Percentiles rank a stretch among this genome's conserved stretches.
Evolutionary conservation across 2,113 vertebrate genomes (phyloP).

Genomic region (Gobius niger): DNA sequence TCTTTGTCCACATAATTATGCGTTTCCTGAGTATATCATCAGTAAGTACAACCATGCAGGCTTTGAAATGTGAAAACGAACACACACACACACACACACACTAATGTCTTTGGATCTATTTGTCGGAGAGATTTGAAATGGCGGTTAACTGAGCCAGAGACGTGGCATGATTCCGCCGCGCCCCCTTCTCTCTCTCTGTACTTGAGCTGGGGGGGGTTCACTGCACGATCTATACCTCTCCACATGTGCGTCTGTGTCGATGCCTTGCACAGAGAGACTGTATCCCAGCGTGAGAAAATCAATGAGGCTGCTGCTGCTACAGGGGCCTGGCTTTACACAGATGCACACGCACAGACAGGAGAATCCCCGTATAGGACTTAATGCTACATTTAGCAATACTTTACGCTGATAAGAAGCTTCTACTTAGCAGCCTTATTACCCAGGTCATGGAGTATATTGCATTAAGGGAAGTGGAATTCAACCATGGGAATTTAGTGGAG

Average conservation of each 20-base stretch:
- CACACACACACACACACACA: background rate
- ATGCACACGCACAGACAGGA: background rate
- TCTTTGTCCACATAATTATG: background rate
- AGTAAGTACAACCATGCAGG: conserved; percentile 1
- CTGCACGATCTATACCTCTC: conserved; percentile 53
- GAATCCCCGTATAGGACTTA: conserved; percentile 4
- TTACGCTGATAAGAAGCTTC: conserved; percentile 3
- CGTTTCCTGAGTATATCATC: background rate
- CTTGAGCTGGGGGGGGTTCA: conserved; percentile 49
- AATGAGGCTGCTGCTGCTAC: conserved; percentile 70
- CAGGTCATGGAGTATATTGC: background rate
- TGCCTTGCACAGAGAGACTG: conserved; percentile 55
- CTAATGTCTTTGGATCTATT: conserved; percentile 18
- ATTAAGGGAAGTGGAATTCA: background rate
- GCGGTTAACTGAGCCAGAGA: conserved; percentile 19
- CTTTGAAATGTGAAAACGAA: conserved; percentile 22
- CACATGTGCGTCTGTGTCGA: conserved; percentile 21
- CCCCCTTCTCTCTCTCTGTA: background rate
- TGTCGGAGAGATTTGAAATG: conserved; percentile 35
- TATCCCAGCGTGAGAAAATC: conserved; percentile 75
- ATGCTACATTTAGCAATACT: conserved; percentile 20
- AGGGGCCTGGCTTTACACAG: conserved; percentile 50
- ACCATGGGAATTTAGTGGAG: background rate
- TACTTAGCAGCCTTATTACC: conserved; percentile 4
- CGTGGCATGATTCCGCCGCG: conserved; percentile 34